Evolutionary conservation across 2,888 invertebrate genomes (phyloP), one percentile per base, ranked within the genome.

Genomic region (Leptarthrus brevirostris): DNA sequence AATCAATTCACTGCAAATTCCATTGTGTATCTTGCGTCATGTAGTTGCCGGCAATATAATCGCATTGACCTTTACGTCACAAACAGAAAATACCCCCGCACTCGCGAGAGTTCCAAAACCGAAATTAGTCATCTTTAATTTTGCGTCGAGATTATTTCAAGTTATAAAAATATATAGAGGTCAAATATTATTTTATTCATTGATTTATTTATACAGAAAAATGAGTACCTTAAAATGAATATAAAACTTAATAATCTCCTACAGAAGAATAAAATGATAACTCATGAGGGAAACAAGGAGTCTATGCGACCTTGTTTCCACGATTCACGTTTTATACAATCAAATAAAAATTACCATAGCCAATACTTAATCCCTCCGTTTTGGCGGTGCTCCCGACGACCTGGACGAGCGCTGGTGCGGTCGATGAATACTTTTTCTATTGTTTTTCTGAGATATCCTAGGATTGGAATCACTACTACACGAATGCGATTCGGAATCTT

Each of bases 241-340:
- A 64, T 24, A 44, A 44, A 64, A 64, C 40, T 58, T 64, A 64
- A 22, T 47, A 64, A 64, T 44, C 44, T 64, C 47, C 64, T 64
- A 64, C 6, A 12, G 30, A 56, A 30, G 3, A 20, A 20, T 20
- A 49, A 49, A 49, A 49, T 4, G 20, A 49, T 8, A 49, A 49
- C 49, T 20, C 18, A 20, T 20, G 18, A 20, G 49, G n/a, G 4
- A 49, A 49, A 49, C 49, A 49, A 16, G 8, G 18, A 49, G 20
- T 16, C 20, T 20, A 49, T 49, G 26, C 24, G 40, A 8, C 40
- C 64, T 40, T 12, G 12, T 40, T n/a, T 40, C 12, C 12, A 44
- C 16, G n/a, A n/a, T n/a, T n/a, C n/a, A n/a, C 1, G 20, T 5
- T 58, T 36, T 14, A 30, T 40, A 18, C 16, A 58, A 22, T 36